Percentiles rank a stretch among this genome's conserved stretches.
These are phyloP conservation scores for Anser brachyrhynchus DNA, from an alignment of 2,113 vertebrate genomes.

Conservation along the genomic window DNA sequence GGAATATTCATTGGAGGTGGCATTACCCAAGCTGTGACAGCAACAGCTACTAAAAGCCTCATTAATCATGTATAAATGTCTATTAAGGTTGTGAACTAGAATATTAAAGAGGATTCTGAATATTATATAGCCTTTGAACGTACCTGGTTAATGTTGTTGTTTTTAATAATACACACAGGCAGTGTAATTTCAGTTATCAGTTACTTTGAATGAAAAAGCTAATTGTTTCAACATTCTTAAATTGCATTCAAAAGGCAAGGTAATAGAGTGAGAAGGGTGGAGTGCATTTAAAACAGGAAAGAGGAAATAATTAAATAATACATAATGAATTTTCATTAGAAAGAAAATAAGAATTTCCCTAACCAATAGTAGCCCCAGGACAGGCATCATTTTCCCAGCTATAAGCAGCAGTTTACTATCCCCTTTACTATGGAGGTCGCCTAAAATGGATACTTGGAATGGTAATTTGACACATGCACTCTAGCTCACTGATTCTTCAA, in stretches of 20 bases:
- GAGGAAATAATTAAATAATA: slow-evolving; percentile 2
- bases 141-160: slow-evolving; percentile 35
- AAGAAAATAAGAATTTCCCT: background rate
- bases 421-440: background rate
- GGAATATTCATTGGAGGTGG: background rate
- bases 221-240: slow-evolving; percentile 9
- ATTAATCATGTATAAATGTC: slow-evolving; percentile 23
- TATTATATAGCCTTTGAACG: background rate
- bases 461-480: background rate
- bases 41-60: slow-evolving; percentile 24
- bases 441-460: background rate
- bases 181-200: slow-evolving; percentile 19
- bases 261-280: background rate
- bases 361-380: background rate
- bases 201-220: slow-evolving; percentile 26
- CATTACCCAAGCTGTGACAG: slow-evolving; percentile 25
- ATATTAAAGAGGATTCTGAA: slow-evolving; percentile 18
- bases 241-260: background rate
- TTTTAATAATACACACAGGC: slow-evolving; percentile 22
- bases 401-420: background rate
- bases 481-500: background rate
- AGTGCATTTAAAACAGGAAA: slow-evolving; percentile 15
- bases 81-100: slow-evolving; percentile 35
- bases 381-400: background rate
- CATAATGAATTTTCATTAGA: slow-evolving; percentile 11